Conservation (phyloP, 2,113 vertebrate species). For the Xiphophorus couchianus region DNA sequence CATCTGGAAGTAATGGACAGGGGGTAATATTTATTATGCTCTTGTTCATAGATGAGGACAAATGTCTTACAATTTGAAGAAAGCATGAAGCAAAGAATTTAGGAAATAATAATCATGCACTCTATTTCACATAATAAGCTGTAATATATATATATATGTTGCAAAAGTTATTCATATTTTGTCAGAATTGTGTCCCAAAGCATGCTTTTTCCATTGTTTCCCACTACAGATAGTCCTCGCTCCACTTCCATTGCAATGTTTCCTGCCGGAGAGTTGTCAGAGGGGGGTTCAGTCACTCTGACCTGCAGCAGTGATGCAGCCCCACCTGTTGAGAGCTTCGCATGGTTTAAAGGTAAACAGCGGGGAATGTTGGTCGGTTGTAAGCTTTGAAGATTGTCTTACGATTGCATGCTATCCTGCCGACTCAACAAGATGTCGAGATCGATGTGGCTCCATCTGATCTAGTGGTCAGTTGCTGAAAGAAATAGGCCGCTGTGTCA, state of each 20-base stretch:
- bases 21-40: not conserved
- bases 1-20: not conserved
- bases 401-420: too few relatives aligned
- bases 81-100: not conserved
- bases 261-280: constrained; percentile 58
- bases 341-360: constrained; percentile 78
- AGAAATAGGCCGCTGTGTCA: too few relatives aligned
- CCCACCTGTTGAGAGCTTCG: constrained; percentile 80
- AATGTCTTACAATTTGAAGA: not conserved
- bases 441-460: too few relatives aligned
- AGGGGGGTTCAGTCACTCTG: constrained; percentile 74
- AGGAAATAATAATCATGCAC: too few relatives aligned
- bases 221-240: constrained; percentile 70
- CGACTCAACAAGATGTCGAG: too few relatives aligned
- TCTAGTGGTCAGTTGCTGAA: too few relatives aligned
- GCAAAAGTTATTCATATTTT: too few relatives aligned
- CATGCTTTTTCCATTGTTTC: not conserved
- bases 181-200: not conserved
- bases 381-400: too few relatives aligned
- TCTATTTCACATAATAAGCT: not conserved
- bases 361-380: too few relatives aligned
- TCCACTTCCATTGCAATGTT: constrained; percentile 69
- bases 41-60: not conserved
- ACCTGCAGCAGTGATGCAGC: constrained; percentile 79
- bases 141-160: too few relatives aligned